These are phyloP conservation scores for Anisognathus igniventris DNA, from an alignment of 2,797 vertebrate genomes.

Conservation along the genomic window DNA sequence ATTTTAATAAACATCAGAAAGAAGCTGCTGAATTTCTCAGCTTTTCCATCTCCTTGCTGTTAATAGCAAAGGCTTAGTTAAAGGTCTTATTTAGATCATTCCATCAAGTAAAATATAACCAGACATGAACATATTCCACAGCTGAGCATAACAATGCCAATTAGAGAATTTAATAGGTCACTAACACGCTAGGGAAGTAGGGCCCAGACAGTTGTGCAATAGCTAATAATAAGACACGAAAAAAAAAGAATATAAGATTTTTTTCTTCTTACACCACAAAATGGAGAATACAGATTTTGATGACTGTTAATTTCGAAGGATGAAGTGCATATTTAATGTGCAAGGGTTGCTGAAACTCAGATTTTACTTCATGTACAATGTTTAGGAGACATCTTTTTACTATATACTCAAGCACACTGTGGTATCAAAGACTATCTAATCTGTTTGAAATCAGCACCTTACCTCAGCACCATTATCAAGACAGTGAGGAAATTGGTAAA, in stretches of 20 bases:
- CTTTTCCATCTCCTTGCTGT: background rate
- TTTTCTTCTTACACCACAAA: background rate
- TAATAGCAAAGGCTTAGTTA: background rate
- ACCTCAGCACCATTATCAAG: background rate
- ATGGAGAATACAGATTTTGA: background rate
- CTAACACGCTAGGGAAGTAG: background rate
- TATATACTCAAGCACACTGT: background rate
- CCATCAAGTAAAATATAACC: background rate
- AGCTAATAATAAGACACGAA: background rate
- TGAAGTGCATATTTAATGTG: background rate
- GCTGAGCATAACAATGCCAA: background rate
- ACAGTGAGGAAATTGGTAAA: background rate
- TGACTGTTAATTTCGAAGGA: background rate
- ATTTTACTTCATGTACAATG: background rate
- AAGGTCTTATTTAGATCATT: background rate
- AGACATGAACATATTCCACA: background rate
- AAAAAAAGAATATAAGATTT: background rate
- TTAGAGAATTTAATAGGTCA: background rate
- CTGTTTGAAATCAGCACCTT: background rate
- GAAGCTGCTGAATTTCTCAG: background rate
- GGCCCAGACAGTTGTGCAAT: background rate
- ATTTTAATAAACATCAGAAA: background rate
- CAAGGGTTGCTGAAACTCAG: background rate
- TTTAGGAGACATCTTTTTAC: background rate
- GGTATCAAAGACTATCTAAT: background rate